These are phyloP conservation scores for Whitmania pigra DNA, from an alignment of 1,140 invertebrate species.

Conservation along the genomic window DNA sequence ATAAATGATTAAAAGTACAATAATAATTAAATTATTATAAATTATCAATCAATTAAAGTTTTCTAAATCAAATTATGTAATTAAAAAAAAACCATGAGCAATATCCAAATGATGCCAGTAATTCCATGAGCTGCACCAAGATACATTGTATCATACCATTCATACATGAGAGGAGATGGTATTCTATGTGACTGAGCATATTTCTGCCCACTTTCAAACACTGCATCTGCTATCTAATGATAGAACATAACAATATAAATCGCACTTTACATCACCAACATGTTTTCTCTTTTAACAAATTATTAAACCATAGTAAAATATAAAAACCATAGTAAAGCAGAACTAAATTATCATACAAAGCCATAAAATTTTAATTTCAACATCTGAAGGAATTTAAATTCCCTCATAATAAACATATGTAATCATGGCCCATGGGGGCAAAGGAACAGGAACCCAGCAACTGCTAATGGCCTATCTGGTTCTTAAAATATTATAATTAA, in stretches of 20 bases:
- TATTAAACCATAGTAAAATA: no score
- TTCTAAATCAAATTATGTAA: not conserved
- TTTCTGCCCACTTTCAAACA: conserved; percentile 53
- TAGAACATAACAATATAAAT: not conserved
- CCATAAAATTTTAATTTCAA: no score
- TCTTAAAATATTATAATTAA: no score
- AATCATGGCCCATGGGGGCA: not conserved
- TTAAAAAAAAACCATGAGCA: not conserved
- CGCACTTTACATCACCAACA: no score
- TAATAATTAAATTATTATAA: conserved; percentile 1
- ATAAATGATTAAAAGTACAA: not conserved
- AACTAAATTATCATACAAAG: no score
- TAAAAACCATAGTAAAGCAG: no score
- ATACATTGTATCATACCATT: conserved; percentile 72
- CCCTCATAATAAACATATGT: no score
- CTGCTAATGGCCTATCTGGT: no score
- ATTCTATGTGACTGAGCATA: conserved; percentile 51
- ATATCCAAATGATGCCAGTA: conserved; percentile 2
- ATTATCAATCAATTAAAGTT: not conserved
- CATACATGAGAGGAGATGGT: conserved; percentile 63
- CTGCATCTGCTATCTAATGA: conserved; percentile 12
- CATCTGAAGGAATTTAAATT: no score
- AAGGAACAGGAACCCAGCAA: not conserved
- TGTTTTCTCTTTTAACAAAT: no score
- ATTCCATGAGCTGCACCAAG: conserved; percentile 43